Conservation (phyloP, 2,113 vertebrate genomes). For the Peromyscus californicus region DNA sequence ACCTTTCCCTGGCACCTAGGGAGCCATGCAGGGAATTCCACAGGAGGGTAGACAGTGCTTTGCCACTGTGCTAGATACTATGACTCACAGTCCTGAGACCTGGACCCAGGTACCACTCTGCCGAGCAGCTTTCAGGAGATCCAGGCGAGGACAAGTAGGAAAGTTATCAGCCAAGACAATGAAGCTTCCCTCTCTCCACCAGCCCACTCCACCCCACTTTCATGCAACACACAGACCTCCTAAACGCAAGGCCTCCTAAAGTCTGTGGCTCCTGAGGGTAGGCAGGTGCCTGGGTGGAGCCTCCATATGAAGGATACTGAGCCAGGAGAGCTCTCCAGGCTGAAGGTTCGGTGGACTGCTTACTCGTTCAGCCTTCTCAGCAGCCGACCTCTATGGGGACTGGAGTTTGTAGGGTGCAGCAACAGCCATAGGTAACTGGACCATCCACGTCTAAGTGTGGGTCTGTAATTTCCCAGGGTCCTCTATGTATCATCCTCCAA, state of each 20-base stretch:
- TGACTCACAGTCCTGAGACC: background rate
- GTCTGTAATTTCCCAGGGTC: background rate
- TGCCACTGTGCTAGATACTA: background rate
- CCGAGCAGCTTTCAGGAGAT: background rate
- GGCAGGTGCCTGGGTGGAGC: background rate
- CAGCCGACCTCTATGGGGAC: background rate
- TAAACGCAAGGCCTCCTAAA: background rate
- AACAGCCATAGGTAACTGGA: background rate
- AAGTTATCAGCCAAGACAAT: background rate
- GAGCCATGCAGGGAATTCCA: background rate
- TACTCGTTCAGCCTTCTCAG: background rate
- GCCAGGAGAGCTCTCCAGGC: background rate
- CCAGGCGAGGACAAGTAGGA: background rate
- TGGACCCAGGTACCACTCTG: background rate
- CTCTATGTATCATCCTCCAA: background rate
- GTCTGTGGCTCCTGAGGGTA: background rate
- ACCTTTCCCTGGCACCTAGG: no score
- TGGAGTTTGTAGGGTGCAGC: background rate
- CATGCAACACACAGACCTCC: background rate
- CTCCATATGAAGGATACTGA: background rate
- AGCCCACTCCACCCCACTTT: background rate
- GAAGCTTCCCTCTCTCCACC: background rate
- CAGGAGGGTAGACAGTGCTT: background rate
- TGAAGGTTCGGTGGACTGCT: background rate
- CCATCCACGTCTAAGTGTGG: background rate